Percentiles rank a stretch among this genome's conserved stretches.
These are phyloP conservation scores for Listrodromus nycthemerus DNA, from an alignment of 2,888 invertebrate species.

Conservation along the genomic window DNA sequence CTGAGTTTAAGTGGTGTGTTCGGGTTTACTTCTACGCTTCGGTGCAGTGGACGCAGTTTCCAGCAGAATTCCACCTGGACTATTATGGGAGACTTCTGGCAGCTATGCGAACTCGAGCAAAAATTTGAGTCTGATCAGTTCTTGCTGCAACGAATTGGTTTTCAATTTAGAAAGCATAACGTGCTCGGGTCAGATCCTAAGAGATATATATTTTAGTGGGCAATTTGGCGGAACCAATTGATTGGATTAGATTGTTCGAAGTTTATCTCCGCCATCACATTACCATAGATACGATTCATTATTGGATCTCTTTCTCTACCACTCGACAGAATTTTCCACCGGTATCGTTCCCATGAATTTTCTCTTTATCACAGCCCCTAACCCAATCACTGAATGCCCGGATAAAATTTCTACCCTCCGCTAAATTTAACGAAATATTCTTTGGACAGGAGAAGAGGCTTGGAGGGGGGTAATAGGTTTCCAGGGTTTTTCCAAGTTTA, in stretches of 20 bases:
- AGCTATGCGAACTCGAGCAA: not conserved
- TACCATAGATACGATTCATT: slow-evolving; percentile 61
- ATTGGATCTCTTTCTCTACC: slow-evolving; percentile 60
- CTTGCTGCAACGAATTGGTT: not conserved
- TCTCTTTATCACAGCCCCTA: slow-evolving; percentile 11
- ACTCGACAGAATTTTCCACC: slow-evolving; percentile 43
- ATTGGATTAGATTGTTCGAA: slow-evolving; percentile 56
- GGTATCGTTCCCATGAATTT: slow-evolving; percentile 44
- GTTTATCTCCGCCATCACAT: slow-evolving; percentile 16
- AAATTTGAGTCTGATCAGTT: not conserved
- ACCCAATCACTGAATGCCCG: slow-evolving; percentile 19
- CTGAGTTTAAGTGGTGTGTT: no score
- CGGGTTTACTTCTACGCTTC: no score
- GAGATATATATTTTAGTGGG: slow-evolving; percentile 16
- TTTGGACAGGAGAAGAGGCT: no score
- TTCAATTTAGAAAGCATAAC: not conserved
- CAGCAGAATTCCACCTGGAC: not conserved
- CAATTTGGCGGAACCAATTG: slow-evolving; percentile 57
- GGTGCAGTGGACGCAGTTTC: no score
- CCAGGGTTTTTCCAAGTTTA: slow-evolving; percentile 37
- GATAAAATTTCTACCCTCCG: slow-evolving; percentile 34
- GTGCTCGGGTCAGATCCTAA: not conserved
- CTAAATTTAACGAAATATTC: slow-evolving; percentile 56
- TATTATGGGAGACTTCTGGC: not conserved
- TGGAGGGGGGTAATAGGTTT: slow-evolving; percentile 42